A percentile compares a stretch with the other conserved stretches of the same genome.
Conservation (phyloP, 2,113 vertebrate genomes). For the Hepsetus odoe region DNA sequence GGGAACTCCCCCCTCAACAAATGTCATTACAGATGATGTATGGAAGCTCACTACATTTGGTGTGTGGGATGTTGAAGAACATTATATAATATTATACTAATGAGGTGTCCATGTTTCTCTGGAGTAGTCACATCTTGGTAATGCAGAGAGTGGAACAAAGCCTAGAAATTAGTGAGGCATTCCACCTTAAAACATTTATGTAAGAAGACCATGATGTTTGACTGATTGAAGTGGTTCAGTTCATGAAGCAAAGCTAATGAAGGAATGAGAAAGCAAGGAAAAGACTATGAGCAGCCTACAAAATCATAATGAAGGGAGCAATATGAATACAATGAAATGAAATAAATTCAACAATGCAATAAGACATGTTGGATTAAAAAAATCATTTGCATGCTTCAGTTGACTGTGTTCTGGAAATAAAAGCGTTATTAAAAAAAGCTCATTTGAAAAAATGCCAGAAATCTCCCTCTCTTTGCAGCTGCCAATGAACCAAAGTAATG, state of each 20-base stretch:
- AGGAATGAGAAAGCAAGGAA: not conserved
- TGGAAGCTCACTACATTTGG: conserved; percentile 13
- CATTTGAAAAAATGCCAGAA: not conserved
- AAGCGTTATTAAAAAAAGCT: not conserved
- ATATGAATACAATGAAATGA: not conserved
- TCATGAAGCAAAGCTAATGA: not conserved
- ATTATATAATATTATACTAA: not conserved
- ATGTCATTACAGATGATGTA: conserved; percentile 25
- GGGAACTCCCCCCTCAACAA: conserved; percentile 13
- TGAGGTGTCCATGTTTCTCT: conserved; percentile 15
- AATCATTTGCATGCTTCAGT: conserved; percentile 4
- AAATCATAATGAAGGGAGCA: not conserved
- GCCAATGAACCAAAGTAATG: conserved; percentile 6
- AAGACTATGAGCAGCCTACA: not conserved
- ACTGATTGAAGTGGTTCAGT: not conserved
- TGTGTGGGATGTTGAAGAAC: not conserved
- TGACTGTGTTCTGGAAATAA: not conserved
- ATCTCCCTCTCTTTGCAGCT: not conserved
- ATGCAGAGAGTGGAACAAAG: conserved; percentile 12
- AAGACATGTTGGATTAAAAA: not conserved
- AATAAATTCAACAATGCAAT: conserved; percentile 1
- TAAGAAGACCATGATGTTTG: not conserved
- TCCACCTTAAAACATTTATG: conserved; percentile 4
- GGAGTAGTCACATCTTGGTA: not conserved
- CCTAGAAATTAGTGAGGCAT: not conserved